These are phyloP conservation scores for Escarpia spicata DNA, from an alignment of 2,888 invertebrate genomes.

Conservation along the genomic window DNA sequence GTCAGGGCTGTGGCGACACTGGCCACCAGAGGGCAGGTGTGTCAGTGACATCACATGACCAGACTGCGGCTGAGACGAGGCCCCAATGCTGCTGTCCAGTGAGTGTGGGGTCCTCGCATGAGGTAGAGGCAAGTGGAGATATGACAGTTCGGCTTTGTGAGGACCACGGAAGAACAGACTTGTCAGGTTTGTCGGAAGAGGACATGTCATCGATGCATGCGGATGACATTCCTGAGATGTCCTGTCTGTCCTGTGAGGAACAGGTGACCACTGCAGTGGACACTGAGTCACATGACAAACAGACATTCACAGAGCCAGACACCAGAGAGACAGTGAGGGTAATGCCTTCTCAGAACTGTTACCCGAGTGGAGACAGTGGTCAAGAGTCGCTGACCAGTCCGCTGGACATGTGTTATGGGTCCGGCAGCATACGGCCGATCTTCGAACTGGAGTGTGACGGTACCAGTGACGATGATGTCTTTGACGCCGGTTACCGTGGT, in stretches of 20 bases:
- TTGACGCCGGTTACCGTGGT: not conserved
- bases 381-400: not conserved
- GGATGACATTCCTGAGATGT: not conserved
- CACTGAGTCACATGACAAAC: not conserved
- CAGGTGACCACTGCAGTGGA: not conserved
- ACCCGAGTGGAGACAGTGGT: not conserved
- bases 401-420: not conserved
- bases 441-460: not conserved
- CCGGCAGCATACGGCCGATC: not conserved
- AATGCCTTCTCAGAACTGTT: not conserved
- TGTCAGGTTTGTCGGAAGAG: not conserved
- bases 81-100: not conserved
- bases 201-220: not conserved
- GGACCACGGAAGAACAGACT: not conserved
- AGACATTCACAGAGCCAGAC: not conserved
- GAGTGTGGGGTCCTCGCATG: not conserved
- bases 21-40: not conserved
- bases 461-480: not conserved
- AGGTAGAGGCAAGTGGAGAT: not conserved
- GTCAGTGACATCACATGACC: not conserved
- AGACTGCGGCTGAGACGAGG: not conserved
- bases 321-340: not conserved
- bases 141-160: not conserved
- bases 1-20: not conserved
- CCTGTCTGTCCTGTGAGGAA: not conserved